Evolutionary conservation across 2,113 vertebrate genomes (phyloP).

Genomic region (Dasyornis broadbenti): DNA sequence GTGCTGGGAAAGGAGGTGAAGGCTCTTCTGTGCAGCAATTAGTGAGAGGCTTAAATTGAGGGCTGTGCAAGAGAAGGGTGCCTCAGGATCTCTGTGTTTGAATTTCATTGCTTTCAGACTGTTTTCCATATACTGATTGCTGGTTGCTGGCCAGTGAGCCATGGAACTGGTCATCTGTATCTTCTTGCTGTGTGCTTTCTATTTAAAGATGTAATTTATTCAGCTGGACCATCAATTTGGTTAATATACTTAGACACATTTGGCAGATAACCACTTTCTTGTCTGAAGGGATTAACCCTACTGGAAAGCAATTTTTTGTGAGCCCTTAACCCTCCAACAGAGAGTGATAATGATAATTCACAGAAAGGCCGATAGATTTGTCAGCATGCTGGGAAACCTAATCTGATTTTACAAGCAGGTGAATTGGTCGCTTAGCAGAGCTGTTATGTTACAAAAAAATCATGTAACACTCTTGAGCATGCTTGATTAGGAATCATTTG

Average conservation of each 20-base stretch:
- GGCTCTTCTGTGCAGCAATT: neutral
- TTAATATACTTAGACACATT: neutral
- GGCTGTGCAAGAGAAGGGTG: neutral
- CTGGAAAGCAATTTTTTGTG: neutral
- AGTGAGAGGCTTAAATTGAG: neutral
- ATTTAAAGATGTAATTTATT: neutral
- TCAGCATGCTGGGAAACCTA: neutral
- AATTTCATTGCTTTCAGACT: neutral
- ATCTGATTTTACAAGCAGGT: neutral
- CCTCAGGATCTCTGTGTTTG: neutral
- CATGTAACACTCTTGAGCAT: fast-evolving
- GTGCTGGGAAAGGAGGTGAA: neutral
- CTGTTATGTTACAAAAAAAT: neutral
- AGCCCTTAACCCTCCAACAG: neutral
- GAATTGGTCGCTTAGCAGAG: neutral
- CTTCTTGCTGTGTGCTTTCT: neutral
- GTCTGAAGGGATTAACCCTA: neutral
- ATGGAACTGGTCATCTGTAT: neutral
- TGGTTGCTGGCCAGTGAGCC: neutral
- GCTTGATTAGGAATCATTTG: neutral
- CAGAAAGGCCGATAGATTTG: neutral
- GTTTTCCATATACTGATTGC: neutral
- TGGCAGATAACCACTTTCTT: neutral
- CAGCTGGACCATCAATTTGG: neutral
- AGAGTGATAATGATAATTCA: neutral